Conservation (phyloP, 2,797 vertebrate species). For the Syndactyla subalaris region DNA sequence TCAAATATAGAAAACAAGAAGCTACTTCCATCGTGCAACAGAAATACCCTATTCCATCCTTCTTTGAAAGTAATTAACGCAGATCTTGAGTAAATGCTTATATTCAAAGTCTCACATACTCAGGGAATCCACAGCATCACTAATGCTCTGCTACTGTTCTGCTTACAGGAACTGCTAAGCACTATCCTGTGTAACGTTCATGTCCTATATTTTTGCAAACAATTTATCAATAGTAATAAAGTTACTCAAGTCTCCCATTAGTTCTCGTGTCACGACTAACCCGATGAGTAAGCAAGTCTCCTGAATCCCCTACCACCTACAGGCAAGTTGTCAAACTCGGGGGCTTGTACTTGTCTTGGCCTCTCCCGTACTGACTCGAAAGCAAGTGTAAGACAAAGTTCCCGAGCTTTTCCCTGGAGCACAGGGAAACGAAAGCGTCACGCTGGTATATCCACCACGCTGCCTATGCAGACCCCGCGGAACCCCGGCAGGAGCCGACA, state of each 20-base stretch:
- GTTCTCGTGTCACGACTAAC: background rate
- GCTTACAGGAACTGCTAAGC: background rate
- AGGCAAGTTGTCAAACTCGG: background rate
- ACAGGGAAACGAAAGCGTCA: background rate
- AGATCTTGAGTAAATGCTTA: background rate
- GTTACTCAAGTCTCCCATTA: background rate
- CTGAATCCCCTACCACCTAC: background rate
- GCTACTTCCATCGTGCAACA: background rate
- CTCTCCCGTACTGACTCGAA: background rate
- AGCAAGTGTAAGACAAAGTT: background rate
- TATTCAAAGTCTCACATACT: background rate
- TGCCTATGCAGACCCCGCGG: fast-evolving
- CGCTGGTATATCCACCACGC: fast-evolving
- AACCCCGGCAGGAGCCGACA: background rate
- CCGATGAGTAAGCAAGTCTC: conserved; percentile 10
- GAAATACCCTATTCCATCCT: background rate
- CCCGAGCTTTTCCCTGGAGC: background rate
- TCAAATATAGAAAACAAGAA: background rate
- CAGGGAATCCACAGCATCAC: background rate
- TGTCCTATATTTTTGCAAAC: background rate
- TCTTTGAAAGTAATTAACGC: background rate
- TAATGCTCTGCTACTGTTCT: background rate
- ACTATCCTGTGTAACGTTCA: background rate
- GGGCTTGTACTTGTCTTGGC: background rate
- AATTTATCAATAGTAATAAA: background rate